Base-by-base conservation (phyloP, 2,113 vertebrate genomes). In the Brachionichthys hirsutus region DNA sequence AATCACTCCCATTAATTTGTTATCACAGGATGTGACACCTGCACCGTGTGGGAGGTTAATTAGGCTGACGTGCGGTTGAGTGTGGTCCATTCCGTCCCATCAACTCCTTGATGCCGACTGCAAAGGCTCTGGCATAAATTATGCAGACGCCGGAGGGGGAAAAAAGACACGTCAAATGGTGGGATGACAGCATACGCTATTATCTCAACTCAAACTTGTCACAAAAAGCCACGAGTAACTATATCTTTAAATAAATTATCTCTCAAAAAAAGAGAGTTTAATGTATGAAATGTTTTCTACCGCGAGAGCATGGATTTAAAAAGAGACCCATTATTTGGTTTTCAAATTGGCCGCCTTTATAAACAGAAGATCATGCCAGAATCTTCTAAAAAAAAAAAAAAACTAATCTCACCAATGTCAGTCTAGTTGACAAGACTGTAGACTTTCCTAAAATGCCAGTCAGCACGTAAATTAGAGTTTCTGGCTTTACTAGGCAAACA, bases 401-500 rank as follows among this genome's bases (percentile, higher is more conserved):
- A n/a, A n/a, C 20, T 66, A 46, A 62, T 54, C 54, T 62, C 42
- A 59, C 80, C 70, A 61, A 70, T 68, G 64, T 70, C 75, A 64
- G 41, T 62, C 17, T 54, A 18, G 8, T 24, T 45, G 49, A 60
- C 48, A 7, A 22, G 53, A 61, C 40, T 54, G 62, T 9, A 22
- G 53, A 61, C 40, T 54, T 65, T 70, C 41, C 38, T 50, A 11
- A 62, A 61, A 54, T 56, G 42, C 52, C 43, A 30, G 54, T 57
- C 46, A 68, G 49, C 65, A 77, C 76, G 53, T n/a, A 65, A 65
- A 75, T 75, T n/a, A 66, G 49, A 30, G 20, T 51, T 13, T 54
- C 41, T 55, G 49, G 48, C 24, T 67, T 66, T 24, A 43, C 46
- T 45, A 17, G 24, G 35, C 35, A 54, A 12, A 72, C 68, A 66